These are phyloP conservation scores for Bombus consobrinus DNA, from an alignment of 1,140 invertebrate species.

Conservation along the genomic window DNA sequence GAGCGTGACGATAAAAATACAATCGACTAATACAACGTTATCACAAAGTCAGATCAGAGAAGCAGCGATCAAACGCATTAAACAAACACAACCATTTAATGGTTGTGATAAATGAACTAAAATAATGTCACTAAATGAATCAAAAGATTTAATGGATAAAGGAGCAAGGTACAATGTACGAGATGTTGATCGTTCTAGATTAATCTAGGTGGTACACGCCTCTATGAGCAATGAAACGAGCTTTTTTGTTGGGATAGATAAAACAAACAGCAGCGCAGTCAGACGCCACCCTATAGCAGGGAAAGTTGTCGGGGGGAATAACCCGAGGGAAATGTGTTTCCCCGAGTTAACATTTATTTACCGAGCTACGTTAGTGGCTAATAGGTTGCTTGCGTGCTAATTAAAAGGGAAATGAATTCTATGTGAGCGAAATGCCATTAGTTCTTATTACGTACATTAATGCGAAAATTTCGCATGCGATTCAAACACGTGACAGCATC, in stretches of 20 bases:
- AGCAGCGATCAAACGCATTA: background rate
- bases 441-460: background rate
- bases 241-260: background rate
- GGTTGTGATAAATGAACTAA: background rate
- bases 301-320: background rate
- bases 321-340: background rate
- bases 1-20: too few relatives aligned
- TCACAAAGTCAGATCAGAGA: background rate
- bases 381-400: background rate
- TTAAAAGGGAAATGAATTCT: background rate
- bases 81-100: background rate
- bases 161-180: background rate
- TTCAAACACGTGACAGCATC: background rate
- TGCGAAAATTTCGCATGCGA: background rate
- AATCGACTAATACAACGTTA: too few relatives aligned
- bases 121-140: background rate
- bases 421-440: background rate
- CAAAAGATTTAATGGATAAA: background rate
- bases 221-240: background rate
- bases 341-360: background rate
- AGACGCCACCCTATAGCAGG: background rate
- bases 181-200: background rate
- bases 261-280: background rate
- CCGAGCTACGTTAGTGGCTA: background rate
- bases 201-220: background rate